Percentiles rank a stretch among this genome's conserved stretches.
Conservation (phyloP, 64 coral and sea anemone genomes). For the Montipora cactus region DNA sequence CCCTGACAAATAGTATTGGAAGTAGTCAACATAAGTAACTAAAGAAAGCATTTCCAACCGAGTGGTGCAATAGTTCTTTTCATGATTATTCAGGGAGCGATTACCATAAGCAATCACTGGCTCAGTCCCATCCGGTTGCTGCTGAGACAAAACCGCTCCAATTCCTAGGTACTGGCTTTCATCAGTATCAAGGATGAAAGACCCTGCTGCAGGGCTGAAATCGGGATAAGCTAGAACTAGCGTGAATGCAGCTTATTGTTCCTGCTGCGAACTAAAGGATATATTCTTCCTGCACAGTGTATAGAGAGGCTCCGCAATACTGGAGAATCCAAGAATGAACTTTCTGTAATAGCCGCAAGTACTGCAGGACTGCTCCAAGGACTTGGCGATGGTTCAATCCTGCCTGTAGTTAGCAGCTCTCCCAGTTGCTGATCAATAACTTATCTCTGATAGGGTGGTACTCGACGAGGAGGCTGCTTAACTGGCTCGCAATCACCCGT, state of each 20-base stretch:
- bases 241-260: constrained; percentile 3
- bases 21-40: constrained; percentile 49
- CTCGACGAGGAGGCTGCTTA: no score
- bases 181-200: constrained; percentile 51
- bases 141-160: constrained; percentile 51
- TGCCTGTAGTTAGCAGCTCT: no score
- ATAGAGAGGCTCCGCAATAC: constrained; percentile 30
- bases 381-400: no score
- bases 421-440: no score
- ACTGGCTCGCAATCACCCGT: no score
- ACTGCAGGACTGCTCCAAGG: no score
- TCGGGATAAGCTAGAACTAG: constrained; percentile 37
- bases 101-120: constrained; percentile 44
- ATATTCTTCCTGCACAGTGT: constrained; percentile 48
- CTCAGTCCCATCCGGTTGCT: constrained; percentile 53
- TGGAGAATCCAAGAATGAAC: constrained; percentile 49
- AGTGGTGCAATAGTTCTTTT: constrained; percentile 64
- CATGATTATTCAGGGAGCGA: constrained; percentile 55
- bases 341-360: constrained; percentile 48
- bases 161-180: constrained; percentile 24
- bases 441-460: no score
- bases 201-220: not conserved
- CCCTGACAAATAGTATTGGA: constrained; percentile 19
- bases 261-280: constrained; percentile 17
- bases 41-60: constrained; percentile 55